A percentile compares a stretch with the other conserved stretches of the same genome.
Conservation (phyloP, 2,797 vertebrate species). For the Molossus molossus region DNA sequence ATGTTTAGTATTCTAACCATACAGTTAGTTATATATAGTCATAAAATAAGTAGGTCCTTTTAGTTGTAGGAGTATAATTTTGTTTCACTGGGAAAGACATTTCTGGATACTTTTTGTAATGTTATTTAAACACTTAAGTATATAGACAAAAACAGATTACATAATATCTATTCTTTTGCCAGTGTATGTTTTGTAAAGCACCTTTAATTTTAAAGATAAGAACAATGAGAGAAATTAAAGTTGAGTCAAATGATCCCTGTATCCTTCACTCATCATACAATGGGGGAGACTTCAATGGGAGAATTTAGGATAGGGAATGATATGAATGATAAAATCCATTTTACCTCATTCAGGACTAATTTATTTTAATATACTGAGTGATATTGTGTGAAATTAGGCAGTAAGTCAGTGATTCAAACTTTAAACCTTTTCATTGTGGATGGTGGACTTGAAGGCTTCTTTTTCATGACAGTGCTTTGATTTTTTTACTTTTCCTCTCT, state of each 20-base stretch:
- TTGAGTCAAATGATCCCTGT: slow-evolving; percentile 1
- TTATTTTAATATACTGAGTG: slow-evolving; percentile 26
- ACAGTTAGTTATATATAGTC: not conserved
- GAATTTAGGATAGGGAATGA: slow-evolving; percentile 9
- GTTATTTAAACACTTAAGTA: slow-evolving; percentile 44
- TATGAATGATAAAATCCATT: slow-evolving; percentile 54
- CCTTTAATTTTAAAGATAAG: slow-evolving; percentile 52
- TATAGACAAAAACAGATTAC: not conserved
- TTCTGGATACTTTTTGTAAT: slow-evolving; percentile 67
- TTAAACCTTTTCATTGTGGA: not conserved
- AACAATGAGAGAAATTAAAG: slow-evolving; percentile 15
- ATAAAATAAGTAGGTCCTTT: not conserved
- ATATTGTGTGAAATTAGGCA: not conserved
- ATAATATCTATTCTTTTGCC: not conserved
- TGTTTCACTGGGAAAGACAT: slow-evolving; percentile 61
- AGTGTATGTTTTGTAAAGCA: slow-evolving; percentile 2
- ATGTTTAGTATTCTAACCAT: not conserved
- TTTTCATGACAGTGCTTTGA: slow-evolving; percentile 66
- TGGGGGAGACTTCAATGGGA: not conserved
- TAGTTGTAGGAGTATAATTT: slow-evolving; percentile 50
- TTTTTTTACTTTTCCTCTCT: slow-evolving; percentile 71
- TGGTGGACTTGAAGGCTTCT: not conserved
- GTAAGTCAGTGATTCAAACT: slow-evolving; percentile 26
- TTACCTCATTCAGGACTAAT: slow-evolving; percentile 12
- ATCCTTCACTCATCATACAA: not conserved